These are phyloP conservation scores for Tachina fera DNA, from an alignment of 2,888 invertebrate species.

Conservation along the genomic window DNA sequence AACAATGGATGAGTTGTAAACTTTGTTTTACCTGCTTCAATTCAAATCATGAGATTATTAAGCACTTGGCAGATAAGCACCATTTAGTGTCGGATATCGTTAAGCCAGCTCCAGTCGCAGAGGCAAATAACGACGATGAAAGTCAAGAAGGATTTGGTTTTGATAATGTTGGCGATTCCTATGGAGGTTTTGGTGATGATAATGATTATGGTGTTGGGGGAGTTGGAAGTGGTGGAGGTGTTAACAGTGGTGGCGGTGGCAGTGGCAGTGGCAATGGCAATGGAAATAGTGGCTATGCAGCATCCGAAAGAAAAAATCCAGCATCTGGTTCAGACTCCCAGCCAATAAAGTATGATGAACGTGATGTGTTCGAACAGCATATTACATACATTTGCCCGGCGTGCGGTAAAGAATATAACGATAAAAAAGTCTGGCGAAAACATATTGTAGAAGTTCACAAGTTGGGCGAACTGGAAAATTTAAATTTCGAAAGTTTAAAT, in stretches of 20 bases:
- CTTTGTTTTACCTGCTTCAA: conserved; percentile 77
- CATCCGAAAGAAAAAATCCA: conserved; percentile 36
- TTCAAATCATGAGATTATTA: conserved; percentile 74
- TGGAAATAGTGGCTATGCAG: conserved; percentile 23
- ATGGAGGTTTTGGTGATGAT: conserved; percentile 41
- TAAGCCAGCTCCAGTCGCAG: background rate
- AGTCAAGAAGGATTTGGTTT: conserved; percentile 67
- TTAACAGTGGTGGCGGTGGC: conserved; percentile 49
- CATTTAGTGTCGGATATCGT: conserved; percentile 72
- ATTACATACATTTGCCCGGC: conserved; percentile 80
- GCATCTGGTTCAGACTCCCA: conserved; percentile 55
- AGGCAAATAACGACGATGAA: conserved; percentile 66
- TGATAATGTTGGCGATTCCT: conserved; percentile 46
- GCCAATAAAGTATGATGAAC: conserved; percentile 73
- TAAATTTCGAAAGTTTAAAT: conserved; percentile 78
- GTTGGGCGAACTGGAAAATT: conserved; percentile 77
- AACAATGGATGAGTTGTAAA: conserved; percentile 79
- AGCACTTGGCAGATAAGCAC: conserved; percentile 76
- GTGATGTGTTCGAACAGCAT: conserved; percentile 78
- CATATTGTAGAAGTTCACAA: conserved; percentile 78
- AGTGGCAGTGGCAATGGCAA: conserved; percentile 25
- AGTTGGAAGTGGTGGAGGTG: conserved; percentile 11
- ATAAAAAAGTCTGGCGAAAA: conserved; percentile 79
- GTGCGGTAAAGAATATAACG: conserved; percentile 78
- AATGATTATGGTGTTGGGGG: conserved; percentile 54